phyloP scores from a whole-genome alignment of 2,888 invertebrate species.

The Rhimphoctona megacephalus region DNA sequence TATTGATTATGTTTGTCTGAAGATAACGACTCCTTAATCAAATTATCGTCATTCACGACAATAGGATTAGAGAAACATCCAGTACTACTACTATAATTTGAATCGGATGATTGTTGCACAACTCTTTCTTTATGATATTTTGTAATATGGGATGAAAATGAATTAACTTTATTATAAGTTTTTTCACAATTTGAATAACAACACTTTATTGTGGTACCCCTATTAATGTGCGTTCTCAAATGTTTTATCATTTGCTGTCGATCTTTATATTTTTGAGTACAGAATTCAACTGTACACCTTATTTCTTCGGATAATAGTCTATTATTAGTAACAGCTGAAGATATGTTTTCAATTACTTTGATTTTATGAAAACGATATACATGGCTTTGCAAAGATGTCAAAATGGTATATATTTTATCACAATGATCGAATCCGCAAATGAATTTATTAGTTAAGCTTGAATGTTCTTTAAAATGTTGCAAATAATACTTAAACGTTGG shows the following conservation, averaged over 20 bases:
- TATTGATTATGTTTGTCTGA: not conserved
- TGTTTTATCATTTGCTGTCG: constrained; percentile 7
- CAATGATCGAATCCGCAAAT: not conserved
- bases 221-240: constrained; percentile 3
- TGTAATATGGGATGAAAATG: not conserved
- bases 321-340: not conserved
- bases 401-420: not conserved
- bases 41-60: not conserved
- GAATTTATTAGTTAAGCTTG: not conserved
- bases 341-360: not conserved
- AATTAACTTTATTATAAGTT: constrained; percentile 2
- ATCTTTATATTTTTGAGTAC: not conserved
- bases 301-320: not conserved
- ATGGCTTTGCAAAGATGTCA: not conserved
- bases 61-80: not conserved
- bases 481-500: not conserved
- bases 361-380: constrained; percentile 1
- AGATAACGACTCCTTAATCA: not conserved
- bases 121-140: not conserved
- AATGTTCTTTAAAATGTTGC: not conserved
- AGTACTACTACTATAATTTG: not conserved
- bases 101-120: not conserved
- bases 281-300: not conserved
- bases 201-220: not conserved
- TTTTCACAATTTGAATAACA: not conserved